Evolutionary conservation across 2,888 invertebrate species (phyloP).

Genomic region (Zygaena filipendulae): DNA sequence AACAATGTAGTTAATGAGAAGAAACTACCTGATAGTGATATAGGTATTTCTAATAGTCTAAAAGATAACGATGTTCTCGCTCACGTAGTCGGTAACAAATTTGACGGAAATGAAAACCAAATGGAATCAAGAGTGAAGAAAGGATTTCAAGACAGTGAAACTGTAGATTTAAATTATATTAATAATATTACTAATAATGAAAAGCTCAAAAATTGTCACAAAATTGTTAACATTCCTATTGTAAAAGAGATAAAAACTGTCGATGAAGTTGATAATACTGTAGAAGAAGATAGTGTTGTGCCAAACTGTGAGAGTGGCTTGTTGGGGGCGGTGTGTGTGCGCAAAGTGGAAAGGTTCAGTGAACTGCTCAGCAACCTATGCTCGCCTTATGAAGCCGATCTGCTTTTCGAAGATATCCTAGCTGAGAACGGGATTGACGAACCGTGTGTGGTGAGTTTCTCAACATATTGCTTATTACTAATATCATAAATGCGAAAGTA

Average conservation of each 20-base stretch:
- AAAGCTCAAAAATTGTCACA: constrained; percentile 40
- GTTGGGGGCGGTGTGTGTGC: constrained; percentile 58
- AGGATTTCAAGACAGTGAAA: too few species aligned
- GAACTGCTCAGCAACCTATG: constrained; percentile 62
- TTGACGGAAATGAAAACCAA: constrained; percentile 22
- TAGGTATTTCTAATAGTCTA: constrained; percentile 31
- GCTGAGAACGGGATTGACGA: constrained; percentile 52
- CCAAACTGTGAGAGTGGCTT: constrained; percentile 44
- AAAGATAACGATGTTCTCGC: constrained; percentile 34
- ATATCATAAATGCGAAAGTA: too few species aligned
- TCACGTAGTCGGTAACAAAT: constrained; percentile 26
- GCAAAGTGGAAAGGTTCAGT: constrained; percentile 63
- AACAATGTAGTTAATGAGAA: constrained; percentile 39
- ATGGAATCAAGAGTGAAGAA: constrained; percentile 28
- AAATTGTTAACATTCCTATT: constrained; percentile 37
- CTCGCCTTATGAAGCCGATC: constrained; percentile 57
- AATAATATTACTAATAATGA: too few species aligned
- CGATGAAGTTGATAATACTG: constrained; percentile 28
- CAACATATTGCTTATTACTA: too few species aligned
- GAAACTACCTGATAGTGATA: constrained; percentile 37
- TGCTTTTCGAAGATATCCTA: constrained; percentile 55
- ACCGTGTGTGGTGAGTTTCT: constrained; percentile 42
- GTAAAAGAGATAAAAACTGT: constrained; percentile 29
- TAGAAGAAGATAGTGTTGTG: constrained; percentile 51
- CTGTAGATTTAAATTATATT: constrained; percentile 16